Conservation (phyloP, 1,140 invertebrate species). For the Dolichoris vasculosae region DNA sequence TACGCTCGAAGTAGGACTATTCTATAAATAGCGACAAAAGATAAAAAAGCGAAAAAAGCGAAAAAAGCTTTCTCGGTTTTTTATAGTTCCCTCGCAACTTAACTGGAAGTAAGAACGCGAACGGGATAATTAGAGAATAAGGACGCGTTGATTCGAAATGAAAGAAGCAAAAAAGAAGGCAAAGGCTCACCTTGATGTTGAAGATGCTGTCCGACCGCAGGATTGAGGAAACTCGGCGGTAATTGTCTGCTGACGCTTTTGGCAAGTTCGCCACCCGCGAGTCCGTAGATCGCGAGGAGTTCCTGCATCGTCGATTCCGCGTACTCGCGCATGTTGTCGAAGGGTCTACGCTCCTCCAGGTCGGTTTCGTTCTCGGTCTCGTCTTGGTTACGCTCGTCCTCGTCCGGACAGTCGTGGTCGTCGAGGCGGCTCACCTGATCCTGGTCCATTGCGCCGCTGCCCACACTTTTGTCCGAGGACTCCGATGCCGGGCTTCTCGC, state of each 20-base stretch:
- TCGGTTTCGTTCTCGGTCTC: constrained; percentile 57
- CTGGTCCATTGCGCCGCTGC: constrained; percentile 61
- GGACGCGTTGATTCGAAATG: no score
- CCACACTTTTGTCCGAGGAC: constrained; percentile 69
- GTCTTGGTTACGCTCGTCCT: constrained; percentile 63
- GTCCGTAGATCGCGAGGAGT: constrained; percentile 78
- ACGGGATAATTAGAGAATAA: no score
- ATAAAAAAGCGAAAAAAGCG: not conserved
- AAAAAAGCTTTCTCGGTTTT: not conserved
- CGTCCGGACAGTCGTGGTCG: constrained; percentile 64
- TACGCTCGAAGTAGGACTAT: no score
- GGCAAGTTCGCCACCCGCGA: constrained; percentile 71
- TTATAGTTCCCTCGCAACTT: not conserved
- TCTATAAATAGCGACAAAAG: no score
- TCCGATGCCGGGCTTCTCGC: constrained; percentile 70
- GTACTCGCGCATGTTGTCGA: constrained; percentile 77
- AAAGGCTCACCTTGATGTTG: constrained; percentile 26
- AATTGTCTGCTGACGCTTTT: constrained; percentile 73
- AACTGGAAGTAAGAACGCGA: no score
- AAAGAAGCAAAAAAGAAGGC: not conserved
- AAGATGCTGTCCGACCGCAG: constrained; percentile 29
- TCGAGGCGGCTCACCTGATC: constrained; percentile 61
- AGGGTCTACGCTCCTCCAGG: constrained; percentile 66
- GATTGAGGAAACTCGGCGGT: constrained; percentile 69
- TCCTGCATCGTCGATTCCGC: constrained; percentile 80